These are phyloP conservation scores for Spea multiplicata DNA, from an alignment of 2,113 vertebrate genomes.

Conservation along the genomic window DNA sequence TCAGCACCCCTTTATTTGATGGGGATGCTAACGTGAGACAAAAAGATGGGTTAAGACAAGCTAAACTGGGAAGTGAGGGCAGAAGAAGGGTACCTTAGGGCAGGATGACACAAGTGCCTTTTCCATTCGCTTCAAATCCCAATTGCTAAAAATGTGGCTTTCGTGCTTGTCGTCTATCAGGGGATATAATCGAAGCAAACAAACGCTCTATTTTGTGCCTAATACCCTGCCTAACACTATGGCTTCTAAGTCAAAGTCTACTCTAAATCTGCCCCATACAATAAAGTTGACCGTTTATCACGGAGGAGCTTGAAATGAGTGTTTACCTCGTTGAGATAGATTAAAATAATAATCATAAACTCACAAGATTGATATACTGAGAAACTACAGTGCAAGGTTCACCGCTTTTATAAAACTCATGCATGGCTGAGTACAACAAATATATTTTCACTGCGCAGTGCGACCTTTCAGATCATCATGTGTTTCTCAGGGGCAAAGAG, in stretches of 20 bases:
- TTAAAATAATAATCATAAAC: not conserved
- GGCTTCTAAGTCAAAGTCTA: not conserved
- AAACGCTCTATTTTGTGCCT: not conserved
- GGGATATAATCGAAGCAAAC: too few species aligned
- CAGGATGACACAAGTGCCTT: too few species aligned
- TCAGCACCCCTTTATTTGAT: too few species aligned
- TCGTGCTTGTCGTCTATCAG: too few species aligned
- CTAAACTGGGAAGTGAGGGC: too few species aligned
- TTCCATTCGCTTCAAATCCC: too few species aligned
- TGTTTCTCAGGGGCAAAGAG: not conserved
- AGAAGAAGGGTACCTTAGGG: too few species aligned
- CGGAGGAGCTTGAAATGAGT: not conserved
- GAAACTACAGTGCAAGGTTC: not conserved
- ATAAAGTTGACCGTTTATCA: not conserved
- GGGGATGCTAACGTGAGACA: too few species aligned
- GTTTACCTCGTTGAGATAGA: not conserved
- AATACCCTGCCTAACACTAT: not conserved
- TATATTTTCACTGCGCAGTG: not conserved
- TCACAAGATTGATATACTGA: slow-evolving; percentile 6
- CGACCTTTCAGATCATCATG: not conserved
- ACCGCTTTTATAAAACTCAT: not conserved
- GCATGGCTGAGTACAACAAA: not conserved
- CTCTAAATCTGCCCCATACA: not conserved
- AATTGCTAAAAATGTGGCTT: too few species aligned
- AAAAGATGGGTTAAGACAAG: too few species aligned